Evolutionary conservation across 2,113 vertebrate genomes (phyloP).

Genomic region (Hystrix cristata): DNA sequence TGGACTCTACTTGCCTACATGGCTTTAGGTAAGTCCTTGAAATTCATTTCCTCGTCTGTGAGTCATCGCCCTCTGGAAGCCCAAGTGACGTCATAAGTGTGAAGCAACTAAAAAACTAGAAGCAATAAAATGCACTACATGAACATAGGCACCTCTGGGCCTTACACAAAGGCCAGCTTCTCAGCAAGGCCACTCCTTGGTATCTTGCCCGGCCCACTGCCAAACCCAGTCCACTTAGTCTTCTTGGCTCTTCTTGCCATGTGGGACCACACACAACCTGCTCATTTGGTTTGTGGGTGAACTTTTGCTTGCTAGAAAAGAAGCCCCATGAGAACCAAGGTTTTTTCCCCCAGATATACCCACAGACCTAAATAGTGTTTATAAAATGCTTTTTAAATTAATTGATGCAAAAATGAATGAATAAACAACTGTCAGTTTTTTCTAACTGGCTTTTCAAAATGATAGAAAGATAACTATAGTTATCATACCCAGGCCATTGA

Average conservation of each 20-base stretch:
- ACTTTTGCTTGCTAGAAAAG: background rate
- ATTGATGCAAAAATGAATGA: background rate
- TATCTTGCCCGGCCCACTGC: background rate
- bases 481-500: background rate
- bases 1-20: background rate
- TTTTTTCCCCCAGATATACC: background rate
- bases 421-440: background rate
- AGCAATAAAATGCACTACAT: background rate
- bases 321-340: background rate
- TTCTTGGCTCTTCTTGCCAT: background rate
- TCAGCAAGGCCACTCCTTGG: background rate
- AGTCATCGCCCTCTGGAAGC: background rate
- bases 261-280: background rate
- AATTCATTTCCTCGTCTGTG: background rate
- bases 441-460: conserved; percentile 29
- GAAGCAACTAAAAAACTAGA: background rate
- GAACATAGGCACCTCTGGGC: background rate
- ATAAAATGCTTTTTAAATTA: conserved; percentile 38
- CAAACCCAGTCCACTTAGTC: background rate
- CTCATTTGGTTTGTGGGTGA: background rate
- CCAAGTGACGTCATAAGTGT: background rate
- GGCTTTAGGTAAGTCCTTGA: background rate
- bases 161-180: background rate
- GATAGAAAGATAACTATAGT: background rate
- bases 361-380: background rate